phyloP scores from a whole-genome alignment of 2,113 vertebrate species.

The Protobothrops flavoviridis region DNA sequence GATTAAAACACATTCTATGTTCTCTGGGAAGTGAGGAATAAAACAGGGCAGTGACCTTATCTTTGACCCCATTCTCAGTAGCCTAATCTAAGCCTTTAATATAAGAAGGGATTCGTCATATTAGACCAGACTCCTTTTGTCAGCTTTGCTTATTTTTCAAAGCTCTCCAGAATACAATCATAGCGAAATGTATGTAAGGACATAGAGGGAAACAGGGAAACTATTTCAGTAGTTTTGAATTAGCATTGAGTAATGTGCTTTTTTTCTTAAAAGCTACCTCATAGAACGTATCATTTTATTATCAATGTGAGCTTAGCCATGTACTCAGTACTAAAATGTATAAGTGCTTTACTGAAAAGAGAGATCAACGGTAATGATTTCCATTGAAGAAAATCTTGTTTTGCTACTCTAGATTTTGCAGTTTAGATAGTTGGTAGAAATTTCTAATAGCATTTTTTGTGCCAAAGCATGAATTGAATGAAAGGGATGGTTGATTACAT shows the following conservation, averaged over 20 bases:
- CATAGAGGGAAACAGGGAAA: neutral
- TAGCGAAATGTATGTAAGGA: conserved; percentile 39
- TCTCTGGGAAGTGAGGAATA: conserved; percentile 23
- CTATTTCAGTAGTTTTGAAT: neutral
- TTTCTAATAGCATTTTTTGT: neutral
- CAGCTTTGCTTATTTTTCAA: neutral
- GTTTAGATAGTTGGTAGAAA: neutral
- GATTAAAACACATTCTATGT: conserved; percentile 27
- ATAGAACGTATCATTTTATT: conserved; percentile 33
- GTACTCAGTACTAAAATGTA: neutral
- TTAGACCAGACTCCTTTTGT: neutral
- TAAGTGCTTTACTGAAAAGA: neutral
- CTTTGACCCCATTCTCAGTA: conserved; percentile 3
- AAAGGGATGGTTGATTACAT: neutral
- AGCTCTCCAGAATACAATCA: neutral
- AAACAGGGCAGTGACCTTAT: conserved; percentile 13
- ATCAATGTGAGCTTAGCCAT: conserved; percentile 1
- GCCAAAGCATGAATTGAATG: neutral
- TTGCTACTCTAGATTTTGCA: neutral
- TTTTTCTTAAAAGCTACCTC: conserved; percentile 30
- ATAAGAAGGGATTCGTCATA: neutral
- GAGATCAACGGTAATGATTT: neutral
- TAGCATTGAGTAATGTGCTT: conserved; percentile 31
- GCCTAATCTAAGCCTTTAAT: conserved; percentile 15
- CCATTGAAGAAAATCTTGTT: neutral